Conservation (phyloP, 2,113 vertebrate genomes). For the Oncorhynchus kisutch region DNA sequence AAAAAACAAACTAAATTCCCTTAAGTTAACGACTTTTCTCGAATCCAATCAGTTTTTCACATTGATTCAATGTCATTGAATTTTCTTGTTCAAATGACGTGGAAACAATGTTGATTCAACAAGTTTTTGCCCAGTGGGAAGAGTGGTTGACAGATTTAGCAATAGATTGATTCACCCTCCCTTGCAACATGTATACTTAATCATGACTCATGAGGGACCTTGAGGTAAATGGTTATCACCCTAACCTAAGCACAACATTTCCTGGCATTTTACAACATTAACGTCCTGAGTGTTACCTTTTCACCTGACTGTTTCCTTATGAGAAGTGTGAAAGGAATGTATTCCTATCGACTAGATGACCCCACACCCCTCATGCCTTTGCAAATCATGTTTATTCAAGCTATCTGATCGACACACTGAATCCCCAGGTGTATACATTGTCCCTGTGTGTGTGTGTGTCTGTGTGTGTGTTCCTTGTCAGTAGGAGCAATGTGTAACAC, state of each 20-base stretch:
- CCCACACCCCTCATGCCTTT: conserved; percentile 17
- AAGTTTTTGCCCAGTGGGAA: no score
- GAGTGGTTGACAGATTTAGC: no score
- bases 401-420: conserved; percentile 39
- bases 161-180: neutral
- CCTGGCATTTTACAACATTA: neutral
- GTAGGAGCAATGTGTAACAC: conserved; percentile 22
- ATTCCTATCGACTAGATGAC: conserved; percentile 29
- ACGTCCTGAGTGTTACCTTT: neutral
- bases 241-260: neutral
- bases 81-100: no score
- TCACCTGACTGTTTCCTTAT: conserved; percentile 20
- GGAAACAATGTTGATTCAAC: no score
- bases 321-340: conserved; percentile 41
- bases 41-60: no score
- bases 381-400: conserved; percentile 39
- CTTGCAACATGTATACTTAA: neutral
- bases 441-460: conserved; percentile 6
- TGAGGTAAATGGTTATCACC: neutral
- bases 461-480: conserved; percentile 11
- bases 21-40: no score
- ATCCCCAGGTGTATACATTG: conserved; percentile 19
- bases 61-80: no score
- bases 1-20: no score
- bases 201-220: neutral